A percentile compares a stretch with the other conserved stretches of the same genome.
These are phyloP conservation scores for Diadegma fenestrale DNA, from an alignment of 2,888 invertebrate genomes.

Conservation along the genomic window DNA sequence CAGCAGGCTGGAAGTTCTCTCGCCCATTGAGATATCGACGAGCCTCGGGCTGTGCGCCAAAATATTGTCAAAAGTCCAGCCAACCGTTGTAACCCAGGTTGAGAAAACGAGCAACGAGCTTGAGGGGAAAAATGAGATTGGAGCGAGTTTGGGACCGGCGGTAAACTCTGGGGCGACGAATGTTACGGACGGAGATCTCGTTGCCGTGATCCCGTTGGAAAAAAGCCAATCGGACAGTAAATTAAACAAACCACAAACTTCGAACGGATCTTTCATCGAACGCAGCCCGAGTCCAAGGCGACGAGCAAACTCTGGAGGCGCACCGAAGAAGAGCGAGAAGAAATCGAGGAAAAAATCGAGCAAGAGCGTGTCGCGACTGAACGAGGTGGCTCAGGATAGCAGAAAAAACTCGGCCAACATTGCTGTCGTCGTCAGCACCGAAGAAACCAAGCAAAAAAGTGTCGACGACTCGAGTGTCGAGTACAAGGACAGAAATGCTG, in stretches of 20 bases:
- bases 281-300: constrained; percentile 82
- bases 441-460: constrained; percentile 79
- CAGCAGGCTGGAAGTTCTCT: constrained; percentile 86
- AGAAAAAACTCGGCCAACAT: constrained; percentile 76
- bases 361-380: constrained; percentile 81
- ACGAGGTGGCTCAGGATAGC: constrained; percentile 75
- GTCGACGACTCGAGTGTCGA: constrained; percentile 80
- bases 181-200: constrained; percentile 73
- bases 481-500: constrained; percentile 69
- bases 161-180: constrained; percentile 12
- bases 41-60: constrained; percentile 90
- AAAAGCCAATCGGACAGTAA: constrained; percentile 90
- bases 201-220: constrained; percentile 85
- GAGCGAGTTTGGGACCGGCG: neutral
- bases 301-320: constrained; percentile 83
- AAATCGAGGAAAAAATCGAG: constrained; percentile 86
- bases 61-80: constrained; percentile 91
- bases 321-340: constrained; percentile 86
- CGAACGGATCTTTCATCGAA: constrained; percentile 74
- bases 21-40: constrained; percentile 88
- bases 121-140: constrained; percentile 68
- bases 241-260: constrained; percentile 85
- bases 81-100: constrained; percentile 86
- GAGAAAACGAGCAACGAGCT: constrained; percentile 71
- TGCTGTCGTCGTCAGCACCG: constrained; percentile 79